Evolutionary conservation across 1,140 invertebrate genomes (phyloP), one percentile per base, ranked within the genome.

Genomic region (Diabrotica undecimpunctata): DNA sequence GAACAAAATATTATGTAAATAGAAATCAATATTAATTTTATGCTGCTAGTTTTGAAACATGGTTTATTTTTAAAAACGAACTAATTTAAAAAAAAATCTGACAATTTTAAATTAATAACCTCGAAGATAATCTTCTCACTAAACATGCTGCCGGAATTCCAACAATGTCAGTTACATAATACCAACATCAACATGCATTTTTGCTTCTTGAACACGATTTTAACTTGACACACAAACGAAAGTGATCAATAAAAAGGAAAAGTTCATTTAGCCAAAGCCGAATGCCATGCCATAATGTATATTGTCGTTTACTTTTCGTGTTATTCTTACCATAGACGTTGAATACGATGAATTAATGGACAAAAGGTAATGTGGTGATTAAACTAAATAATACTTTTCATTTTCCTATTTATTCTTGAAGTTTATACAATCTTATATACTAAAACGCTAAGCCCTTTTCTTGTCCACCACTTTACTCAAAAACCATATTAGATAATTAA

Each of bases 201-300:
- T 46, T 46, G 41, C 41, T 46, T 46, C 41, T 46, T 36, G 25
- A 37, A 57, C 25, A 57, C 55, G 55, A 57, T 57, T 57, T 38
- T 37, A 57, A 57, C 55, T 57, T 57, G 55, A 57, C 55, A 57
- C 38, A 57, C 55, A 57, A 57, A 57, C 36, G 37, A 37, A 37
- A 57, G 37, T 57, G 38, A 57, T 57, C 55, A 57, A 57, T 57
- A 57, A 57, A 57, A 57, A 57, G 55, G 55, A 57, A 57, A 57
- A 57, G 55, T 57, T 57, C 55, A 57, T 57, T 57, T 57, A 57
- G 55, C 37, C n/a, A 38, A 57, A 38, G 25, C 35, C 37, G 60
- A 57, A 57, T 11, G 25, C 35, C 37, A 50, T 46, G 41, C n/a
- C 41, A 46, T 46, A 46, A 46, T 46, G 41, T 46, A 46, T 46